Evolutionary conservation across 2,797 vertebrate species (phyloP).

Genomic region (Xenopus petersii): DNA sequence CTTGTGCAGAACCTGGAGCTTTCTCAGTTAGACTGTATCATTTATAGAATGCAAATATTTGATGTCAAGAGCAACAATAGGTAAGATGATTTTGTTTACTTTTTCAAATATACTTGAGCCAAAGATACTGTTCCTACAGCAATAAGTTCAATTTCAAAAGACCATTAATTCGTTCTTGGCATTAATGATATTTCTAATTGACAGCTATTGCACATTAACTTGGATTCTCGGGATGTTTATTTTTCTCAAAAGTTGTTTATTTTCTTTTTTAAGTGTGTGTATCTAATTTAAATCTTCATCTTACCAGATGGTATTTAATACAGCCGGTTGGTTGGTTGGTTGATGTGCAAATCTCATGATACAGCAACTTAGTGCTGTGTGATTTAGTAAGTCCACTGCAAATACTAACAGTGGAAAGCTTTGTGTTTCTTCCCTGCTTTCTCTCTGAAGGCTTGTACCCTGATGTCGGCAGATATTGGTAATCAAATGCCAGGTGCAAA

Average conservation of each 20-base stretch:
- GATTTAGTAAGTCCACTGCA: conserved; percentile 50
- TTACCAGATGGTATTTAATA: conserved; percentile 49
- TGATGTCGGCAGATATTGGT: conserved; percentile 43
- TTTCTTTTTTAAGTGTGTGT: conserved; percentile 46
- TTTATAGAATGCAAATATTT: too few species aligned
- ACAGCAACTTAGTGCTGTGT: conserved; percentile 47
- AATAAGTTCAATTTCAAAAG: conserved; percentile 12
- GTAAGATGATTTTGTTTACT: too few species aligned
- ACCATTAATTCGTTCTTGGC: conserved; percentile 26
- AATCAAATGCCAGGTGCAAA: conserved; percentile 49
- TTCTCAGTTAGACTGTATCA: too few species aligned
- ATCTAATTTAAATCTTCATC: conserved; percentile 49
- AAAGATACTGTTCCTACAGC: too few species aligned
- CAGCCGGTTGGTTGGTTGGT: conserved; percentile 48
- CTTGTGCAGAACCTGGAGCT: too few species aligned
- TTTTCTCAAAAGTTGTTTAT: conserved; percentile 46
- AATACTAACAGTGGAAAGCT: conserved; percentile 47
- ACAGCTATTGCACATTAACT: conserved; percentile 28
- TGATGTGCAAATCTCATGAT: conserved; percentile 48
- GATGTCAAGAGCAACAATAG: too few species aligned
- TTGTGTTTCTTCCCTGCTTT: conserved; percentile 42
- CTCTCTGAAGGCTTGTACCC: conserved; percentile 45
- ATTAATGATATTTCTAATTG: conserved; percentile 39
- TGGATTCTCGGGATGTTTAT: conserved; percentile 32
- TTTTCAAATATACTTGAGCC: too few species aligned